phyloP scores from a whole-genome alignment of 92 coral and sea anemone genomes.

The Nematostella vectensis region DNA sequence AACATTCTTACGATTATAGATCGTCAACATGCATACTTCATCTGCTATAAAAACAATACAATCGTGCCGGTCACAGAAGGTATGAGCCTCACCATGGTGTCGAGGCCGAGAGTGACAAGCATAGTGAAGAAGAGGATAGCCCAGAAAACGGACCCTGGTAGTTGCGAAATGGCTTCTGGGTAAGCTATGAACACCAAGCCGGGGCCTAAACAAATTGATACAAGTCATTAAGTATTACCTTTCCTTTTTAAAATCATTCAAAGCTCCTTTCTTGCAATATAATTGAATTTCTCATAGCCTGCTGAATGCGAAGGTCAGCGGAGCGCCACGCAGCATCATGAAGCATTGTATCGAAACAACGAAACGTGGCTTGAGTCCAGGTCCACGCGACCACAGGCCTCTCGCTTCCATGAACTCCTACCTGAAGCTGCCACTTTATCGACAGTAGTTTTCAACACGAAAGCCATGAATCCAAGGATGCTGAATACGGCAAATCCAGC shows the following conservation, averaged over 20 bases:
- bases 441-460: constrained; percentile 16
- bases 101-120: constrained; percentile 48
- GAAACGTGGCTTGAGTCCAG: too few species aligned
- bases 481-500: constrained; percentile 58
- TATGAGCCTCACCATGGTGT: constrained; percentile 40
- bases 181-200: constrained; percentile 63
- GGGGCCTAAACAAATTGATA: constrained; percentile 28
- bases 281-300: too few species aligned
- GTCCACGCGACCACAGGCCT: too few species aligned
- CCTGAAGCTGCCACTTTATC: constrained; percentile 25
- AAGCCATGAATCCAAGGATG: constrained; percentile 62
- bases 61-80: too few species aligned
- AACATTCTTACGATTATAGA: too few species aligned
- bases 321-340: too few species aligned
- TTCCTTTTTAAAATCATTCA: too few species aligned
- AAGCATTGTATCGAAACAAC: too few species aligned
- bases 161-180: constrained; percentile 64
- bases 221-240: too few species aligned
- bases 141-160: constrained; percentile 62
- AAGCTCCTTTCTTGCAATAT: neutral
- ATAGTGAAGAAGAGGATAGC: constrained; percentile 58
- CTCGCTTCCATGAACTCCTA: neutral
- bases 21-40: too few species aligned
- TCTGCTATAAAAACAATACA: too few species aligned
- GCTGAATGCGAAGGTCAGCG: too few species aligned